Percentiles rank a stretch among this genome's conserved stretches.
phyloP scores from a whole-genome alignment of 2,797 vertebrate species.

The Hydrophis major region DNA sequence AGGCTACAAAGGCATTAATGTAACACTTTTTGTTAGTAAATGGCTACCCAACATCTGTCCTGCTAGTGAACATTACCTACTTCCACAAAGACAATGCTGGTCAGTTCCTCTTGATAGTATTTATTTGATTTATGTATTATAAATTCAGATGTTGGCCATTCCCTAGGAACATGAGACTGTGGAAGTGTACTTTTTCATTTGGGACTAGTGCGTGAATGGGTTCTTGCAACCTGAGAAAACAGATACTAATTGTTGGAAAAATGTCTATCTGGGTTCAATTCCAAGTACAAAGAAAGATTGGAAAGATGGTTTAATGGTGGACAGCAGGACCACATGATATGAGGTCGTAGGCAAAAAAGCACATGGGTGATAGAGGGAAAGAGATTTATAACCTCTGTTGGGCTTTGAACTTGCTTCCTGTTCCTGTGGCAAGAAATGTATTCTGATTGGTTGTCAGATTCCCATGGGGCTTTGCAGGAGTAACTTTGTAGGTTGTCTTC shows the following conservation, averaged over 20 bases:
- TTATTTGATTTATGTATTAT: neutral
- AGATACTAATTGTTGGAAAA: neutral
- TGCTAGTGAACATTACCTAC: neutral
- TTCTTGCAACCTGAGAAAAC: neutral
- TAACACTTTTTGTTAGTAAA: neutral
- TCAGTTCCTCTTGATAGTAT: neutral
- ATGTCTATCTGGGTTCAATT: too few species aligned
- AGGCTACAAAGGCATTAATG: neutral
- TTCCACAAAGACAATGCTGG: neutral
- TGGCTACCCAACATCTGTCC: neutral
- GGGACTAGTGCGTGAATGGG: neutral
- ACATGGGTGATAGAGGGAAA: too few species aligned
- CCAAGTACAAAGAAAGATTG: too few species aligned
- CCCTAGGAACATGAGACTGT: neutral
- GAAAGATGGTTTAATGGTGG: too few species aligned
- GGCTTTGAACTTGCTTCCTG: too few species aligned
- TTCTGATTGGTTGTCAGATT: too few species aligned
- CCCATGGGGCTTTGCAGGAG: too few species aligned
- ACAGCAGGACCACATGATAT: too few species aligned
- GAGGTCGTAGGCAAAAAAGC: too few species aligned
- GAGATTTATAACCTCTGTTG: too few species aligned
- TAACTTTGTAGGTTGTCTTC: too few species aligned
- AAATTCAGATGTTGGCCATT: neutral
- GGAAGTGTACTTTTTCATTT: neutral
- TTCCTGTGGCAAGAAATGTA: too few species aligned